Conservation (phyloP, 2,888 invertebrate genomes). For the Oxytorus armatus region DNA sequence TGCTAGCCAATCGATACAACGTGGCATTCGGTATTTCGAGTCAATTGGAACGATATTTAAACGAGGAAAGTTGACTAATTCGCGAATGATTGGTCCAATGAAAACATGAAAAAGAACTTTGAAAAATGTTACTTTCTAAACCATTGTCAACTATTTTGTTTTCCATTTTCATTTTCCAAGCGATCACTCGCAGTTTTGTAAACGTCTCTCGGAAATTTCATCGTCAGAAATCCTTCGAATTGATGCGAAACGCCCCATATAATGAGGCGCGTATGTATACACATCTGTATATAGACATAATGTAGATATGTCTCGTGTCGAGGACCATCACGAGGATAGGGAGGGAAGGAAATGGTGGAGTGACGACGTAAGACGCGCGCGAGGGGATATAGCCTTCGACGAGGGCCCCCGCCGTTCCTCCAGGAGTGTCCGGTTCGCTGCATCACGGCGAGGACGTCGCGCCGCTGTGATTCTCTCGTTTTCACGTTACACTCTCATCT, state of each 20-base stretch:
- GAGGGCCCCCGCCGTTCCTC: constrained; percentile 68
- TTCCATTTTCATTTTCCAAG: neutral
- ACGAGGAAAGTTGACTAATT: too few relatives aligned
- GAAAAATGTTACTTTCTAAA: too few relatives aligned
- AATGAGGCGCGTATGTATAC: constrained; percentile 1
- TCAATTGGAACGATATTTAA: too few relatives aligned
- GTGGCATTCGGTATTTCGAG: too few relatives aligned
- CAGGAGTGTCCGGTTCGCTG: constrained; percentile 78
- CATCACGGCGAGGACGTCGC: constrained; percentile 75
- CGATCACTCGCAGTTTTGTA: neutral
- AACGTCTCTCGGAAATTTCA: neutral
- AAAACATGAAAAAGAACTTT: too few relatives aligned
- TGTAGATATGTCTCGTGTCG: constrained; percentile 61
- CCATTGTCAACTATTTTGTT: neutral
- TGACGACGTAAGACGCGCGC: constrained; percentile 76
- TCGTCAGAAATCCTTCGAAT: neutral
- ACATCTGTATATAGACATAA: neutral
- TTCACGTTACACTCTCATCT: constrained; percentile 27
- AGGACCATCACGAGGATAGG: constrained; percentile 66
- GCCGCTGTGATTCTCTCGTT: constrained; percentile 54
- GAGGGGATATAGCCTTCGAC: constrained; percentile 69
- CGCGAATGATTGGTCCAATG: too few relatives aligned
- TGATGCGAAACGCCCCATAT: neutral
- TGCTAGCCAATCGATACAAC: too few relatives aligned
- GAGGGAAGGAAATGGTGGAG: constrained; percentile 68